Conservation (phyloP, 2,797 vertebrate genomes). For the Channa striata region DNA sequence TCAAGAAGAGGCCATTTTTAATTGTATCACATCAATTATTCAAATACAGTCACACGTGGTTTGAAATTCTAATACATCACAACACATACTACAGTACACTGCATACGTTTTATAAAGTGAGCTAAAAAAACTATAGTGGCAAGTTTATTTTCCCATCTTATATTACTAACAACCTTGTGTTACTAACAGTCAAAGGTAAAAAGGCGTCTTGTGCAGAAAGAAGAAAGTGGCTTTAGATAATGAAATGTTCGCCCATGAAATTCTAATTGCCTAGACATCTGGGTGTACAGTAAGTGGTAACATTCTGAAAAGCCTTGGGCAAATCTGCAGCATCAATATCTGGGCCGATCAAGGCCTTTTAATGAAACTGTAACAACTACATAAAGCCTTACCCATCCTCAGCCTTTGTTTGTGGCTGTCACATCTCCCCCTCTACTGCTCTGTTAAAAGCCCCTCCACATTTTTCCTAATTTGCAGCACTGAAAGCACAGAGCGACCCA, state of each 20-base stretch:
- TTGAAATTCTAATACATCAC: slow-evolving; percentile 23
- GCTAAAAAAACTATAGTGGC: background rate
- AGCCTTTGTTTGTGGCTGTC: slow-evolving; percentile 24
- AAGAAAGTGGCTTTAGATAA: no score
- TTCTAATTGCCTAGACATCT: background rate
- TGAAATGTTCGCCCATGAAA: no score
- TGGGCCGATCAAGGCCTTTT: background rate
- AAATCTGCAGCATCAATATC: background rate
- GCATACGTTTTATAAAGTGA: slow-evolving; percentile 23
- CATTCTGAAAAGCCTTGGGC: background rate
- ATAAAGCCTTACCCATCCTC: slow-evolving; percentile 9
- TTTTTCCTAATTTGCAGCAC: slow-evolving; percentile 27
- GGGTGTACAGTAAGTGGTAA: no score
- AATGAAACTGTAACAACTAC: slow-evolving; percentile 2
- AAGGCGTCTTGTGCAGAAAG: no score
- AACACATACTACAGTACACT: background rate
- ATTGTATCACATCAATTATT: slow-evolving; percentile 46
- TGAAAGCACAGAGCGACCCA: slow-evolving; percentile 16
- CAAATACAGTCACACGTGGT: no score
- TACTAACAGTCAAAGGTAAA: no score
- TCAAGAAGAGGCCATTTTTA: slow-evolving; percentile 65
- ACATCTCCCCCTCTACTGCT: slow-evolving; percentile 5
- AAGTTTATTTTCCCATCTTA: background rate
- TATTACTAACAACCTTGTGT: no score
- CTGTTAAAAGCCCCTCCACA: slow-evolving; percentile 3